These are phyloP conservation scores for Phylloscopus whistleri DNA, from an alignment of 2,113 vertebrate genomes.

Conservation along the genomic window DNA sequence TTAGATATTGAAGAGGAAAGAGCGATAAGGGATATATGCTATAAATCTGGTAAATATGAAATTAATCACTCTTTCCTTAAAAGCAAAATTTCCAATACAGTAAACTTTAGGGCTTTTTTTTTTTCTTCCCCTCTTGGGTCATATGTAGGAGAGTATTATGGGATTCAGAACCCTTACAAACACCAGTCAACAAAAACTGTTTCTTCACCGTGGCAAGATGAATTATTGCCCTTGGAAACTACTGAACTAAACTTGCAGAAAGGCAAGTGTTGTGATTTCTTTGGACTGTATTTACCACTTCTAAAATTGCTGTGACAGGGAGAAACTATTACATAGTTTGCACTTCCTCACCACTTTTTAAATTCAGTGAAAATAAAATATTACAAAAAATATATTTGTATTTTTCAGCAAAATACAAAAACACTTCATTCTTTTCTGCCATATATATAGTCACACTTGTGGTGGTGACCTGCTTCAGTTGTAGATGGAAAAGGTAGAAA, in stretches of 20 bases:
- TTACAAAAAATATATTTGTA: neutral
- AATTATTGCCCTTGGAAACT: slow-evolving; percentile 42
- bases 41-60: slow-evolving; percentile 69
- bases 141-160: slow-evolving; percentile 72
- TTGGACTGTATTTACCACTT: neutral
- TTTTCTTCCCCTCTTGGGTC: neutral
- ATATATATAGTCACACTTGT: neutral
- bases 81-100: neutral
- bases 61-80: neutral
- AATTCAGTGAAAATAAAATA: neutral
- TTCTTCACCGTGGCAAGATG: slow-evolving; percentile 1
- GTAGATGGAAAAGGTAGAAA: neutral
- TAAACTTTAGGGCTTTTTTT: neutral
- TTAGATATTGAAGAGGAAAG: slow-evolving; percentile 74
- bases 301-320: neutral
- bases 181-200: neutral
- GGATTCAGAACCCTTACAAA: slow-evolving; percentile 49
- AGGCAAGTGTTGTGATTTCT: slow-evolving; percentile 56
- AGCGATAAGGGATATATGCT: slow-evolving; percentile 73
- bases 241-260: slow-evolving; percentile 56
- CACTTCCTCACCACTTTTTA: neutral
- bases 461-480: neutral
- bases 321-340: neutral
- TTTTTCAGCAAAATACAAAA: neutral
- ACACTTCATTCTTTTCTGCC: neutral